Evolutionary conservation across 2,113 vertebrate species (phyloP), one percentile per base, ranked within the genome.

Genomic region (Emydocephalus ijimae): DNA sequence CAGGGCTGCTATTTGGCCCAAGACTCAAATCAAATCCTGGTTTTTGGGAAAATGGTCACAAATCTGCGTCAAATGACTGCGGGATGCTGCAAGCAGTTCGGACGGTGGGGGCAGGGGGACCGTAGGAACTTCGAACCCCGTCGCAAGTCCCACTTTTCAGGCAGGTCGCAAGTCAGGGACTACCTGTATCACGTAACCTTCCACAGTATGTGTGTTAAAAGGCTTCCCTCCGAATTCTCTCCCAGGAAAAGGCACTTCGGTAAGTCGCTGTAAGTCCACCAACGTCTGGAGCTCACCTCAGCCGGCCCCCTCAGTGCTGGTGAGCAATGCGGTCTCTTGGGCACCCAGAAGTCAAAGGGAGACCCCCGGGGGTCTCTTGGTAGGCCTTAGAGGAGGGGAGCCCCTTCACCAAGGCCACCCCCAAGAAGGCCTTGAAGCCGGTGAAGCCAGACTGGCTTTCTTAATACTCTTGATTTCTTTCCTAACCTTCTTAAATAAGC

Each of bases 251-350:
- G 69, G n/a, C 69, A 3, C 39, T 20, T 39, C 20, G 20, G 15
- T 39, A 81, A 39, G 6, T 39, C 20, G n/a, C n/a, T 20, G 26
- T 24, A n/a, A n/a, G 26, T 18, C 69, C 2, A 6, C 2, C 3
- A 6, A 81, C 15, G 2, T 39, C 69, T 6, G 69, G 69, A 39
- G 15, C 29, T 18, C n/a, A 2, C 20, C 34, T 74, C 2, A n/a
- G 29, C 61, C 12, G 1, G 4, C 61, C 11, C 61, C 4, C 14
- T 7, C 10, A 12, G 26, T 1, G 61, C 26, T 34, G 69, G 69
- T 18, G 34, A 18, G 6, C 8, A 8, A 39, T 9, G 9, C 0
- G 0, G 18, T 1, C 7, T 0, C 18, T 20, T 20, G 3, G 34
- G 8, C 50, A 9, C 18, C 3, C 15, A 43, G 18, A 21, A 81